phyloP scores from a whole-genome alignment of 2,888 invertebrate species.

The Phasia obesa region DNA sequence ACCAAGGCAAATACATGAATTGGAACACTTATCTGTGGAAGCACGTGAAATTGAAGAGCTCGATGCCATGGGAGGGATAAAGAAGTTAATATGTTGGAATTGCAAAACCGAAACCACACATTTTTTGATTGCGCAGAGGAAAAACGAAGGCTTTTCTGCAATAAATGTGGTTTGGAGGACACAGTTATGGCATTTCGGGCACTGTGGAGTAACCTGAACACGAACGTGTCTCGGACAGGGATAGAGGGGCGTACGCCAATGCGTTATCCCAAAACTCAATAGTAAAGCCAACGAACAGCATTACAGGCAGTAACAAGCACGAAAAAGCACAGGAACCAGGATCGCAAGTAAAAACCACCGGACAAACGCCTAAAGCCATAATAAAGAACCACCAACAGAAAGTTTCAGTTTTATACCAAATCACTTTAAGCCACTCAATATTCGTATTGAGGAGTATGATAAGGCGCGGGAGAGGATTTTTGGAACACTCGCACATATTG shows the following conservation, averaged over 20 bases:
- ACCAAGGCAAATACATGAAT: no score
- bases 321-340: no score
- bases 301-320: no score
- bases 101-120: not conserved
- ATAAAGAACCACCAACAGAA: no score
- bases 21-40: no score
- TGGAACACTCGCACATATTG: not conserved
- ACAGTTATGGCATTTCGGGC: not conserved
- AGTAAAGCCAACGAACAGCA: not conserved
- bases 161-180: not conserved
- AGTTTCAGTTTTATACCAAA: no score
- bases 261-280: not conserved
- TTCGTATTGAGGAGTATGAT: no score
- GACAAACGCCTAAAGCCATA: no score
- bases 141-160: not conserved
- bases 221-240: not conserved
- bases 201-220: not conserved
- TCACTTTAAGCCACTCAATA: no score
- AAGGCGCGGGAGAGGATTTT: not conserved
- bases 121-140: not conserved
- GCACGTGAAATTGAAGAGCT: no score
- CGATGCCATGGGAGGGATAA: no score
- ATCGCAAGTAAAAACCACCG: no score
- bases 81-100: not conserved
- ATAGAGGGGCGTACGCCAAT: not conserved